A percentile compares a stretch with the other conserved stretches of the same genome.
These are phyloP conservation scores for Phrynocephalus guinanensis DNA, from an alignment of 2,797 vertebrate genomes.

Conservation along the genomic window DNA sequence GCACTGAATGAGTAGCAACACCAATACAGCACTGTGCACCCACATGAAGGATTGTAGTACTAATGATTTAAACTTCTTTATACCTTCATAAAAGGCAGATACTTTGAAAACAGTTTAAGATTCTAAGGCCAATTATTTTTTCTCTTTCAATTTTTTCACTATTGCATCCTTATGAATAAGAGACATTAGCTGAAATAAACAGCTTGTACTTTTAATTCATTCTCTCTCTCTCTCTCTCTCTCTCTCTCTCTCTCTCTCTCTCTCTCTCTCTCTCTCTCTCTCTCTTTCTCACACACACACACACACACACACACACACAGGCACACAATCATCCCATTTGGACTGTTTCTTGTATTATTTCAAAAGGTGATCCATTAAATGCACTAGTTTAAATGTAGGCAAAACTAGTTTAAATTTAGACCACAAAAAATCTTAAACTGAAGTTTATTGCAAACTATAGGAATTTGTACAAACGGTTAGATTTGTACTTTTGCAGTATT, in stretches of 20 bases:
- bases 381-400: background rate
- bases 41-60: background rate
- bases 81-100: background rate
- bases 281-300: too few relatives aligned
- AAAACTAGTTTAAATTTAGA: too few relatives aligned
- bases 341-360: background rate
- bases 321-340: too few relatives aligned
- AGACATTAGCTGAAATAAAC: background rate
- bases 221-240: too few relatives aligned
- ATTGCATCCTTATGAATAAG: background rate
- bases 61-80: background rate
- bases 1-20: too few relatives aligned
- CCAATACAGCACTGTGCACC: too few relatives aligned
- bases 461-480: background rate
- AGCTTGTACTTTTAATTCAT: background rate
- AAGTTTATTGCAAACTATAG: background rate
- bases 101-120: background rate
- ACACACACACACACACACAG: too few relatives aligned
- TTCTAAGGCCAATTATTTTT: background rate
- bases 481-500: background rate
- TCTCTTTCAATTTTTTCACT: background rate
- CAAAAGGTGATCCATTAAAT: background rate
- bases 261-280: too few relatives aligned
- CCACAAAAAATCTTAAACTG: background rate
- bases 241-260: too few relatives aligned